A percentile compares a stretch with the other conserved stretches of the same genome.
Evolutionary conservation across 2,888 invertebrate species (phyloP).

Genomic region (Thymelicus sylvestris): DNA sequence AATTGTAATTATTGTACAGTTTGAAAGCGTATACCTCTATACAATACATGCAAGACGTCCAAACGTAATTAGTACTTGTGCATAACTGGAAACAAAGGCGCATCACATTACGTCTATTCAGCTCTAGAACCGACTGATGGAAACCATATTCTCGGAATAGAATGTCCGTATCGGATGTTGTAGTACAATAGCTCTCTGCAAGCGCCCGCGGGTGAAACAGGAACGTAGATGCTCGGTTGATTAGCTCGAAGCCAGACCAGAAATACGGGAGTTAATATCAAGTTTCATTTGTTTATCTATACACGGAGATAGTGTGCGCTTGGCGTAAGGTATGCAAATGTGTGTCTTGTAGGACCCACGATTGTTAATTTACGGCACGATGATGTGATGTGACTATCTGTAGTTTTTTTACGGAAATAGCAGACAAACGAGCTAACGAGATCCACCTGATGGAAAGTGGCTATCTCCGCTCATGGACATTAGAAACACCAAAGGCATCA

Average conservation of each 20-base stretch:
- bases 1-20: too few relatives aligned
- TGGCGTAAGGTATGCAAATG: not conserved
- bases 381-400: too few relatives aligned
- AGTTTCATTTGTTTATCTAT: not conserved
- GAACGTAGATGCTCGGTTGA: conserved; percentile 9
- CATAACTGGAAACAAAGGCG: not conserved
- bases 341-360: not conserved
- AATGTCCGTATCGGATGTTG: conserved; percentile 8
- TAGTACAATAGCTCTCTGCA: conserved; percentile 5
- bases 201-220: conserved; percentile 8
- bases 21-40: too few relatives aligned
- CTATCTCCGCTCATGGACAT: too few relatives aligned
- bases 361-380: too few relatives aligned
- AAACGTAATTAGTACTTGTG: not conserved
- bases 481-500: too few relatives aligned
- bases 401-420: too few relatives aligned
- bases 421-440: too few relatives aligned
- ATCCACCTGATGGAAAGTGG: too few relatives aligned
- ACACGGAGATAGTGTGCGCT: not conserved
- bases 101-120: conserved; percentile 5
- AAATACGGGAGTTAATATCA: conserved; percentile 5
- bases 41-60: not conserved
- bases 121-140: conserved; percentile 1
- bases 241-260: conserved; percentile 8
- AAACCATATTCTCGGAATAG: conserved; percentile 8